Conservation (phyloP, 2,888 invertebrate species). For the Ormyrus pomaceus region DNA sequence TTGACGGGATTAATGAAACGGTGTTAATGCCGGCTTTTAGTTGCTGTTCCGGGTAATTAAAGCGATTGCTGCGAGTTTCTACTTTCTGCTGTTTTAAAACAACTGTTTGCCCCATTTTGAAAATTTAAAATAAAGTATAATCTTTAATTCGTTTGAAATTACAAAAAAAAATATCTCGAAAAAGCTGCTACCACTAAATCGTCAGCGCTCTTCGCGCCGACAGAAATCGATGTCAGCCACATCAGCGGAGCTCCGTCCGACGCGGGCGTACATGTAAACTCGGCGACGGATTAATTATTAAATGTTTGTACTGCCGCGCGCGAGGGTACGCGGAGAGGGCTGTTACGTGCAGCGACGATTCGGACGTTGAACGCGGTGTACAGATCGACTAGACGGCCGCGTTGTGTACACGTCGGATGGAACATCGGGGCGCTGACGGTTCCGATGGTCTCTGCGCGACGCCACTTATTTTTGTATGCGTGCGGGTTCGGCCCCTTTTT, state of each 20-base stretch:
- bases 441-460: too few relatives aligned
- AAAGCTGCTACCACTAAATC: neutral
- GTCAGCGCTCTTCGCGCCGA: too few relatives aligned
- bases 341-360: neutral
- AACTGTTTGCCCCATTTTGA: neutral
- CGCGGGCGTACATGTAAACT: neutral
- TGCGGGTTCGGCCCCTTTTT: too few relatives aligned
- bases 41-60: too few relatives aligned
- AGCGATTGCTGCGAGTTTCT: neutral
- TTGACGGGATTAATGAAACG: too few relatives aligned
- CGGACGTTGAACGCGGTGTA: too few relatives aligned
- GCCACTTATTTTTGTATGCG: too few relatives aligned
- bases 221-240: conserved; percentile 2
- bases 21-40: too few relatives aligned
- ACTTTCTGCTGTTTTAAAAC: neutral
- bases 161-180: neutral
- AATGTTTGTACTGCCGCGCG: conserved; percentile 8
- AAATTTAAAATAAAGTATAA: too few relatives aligned
- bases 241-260: neutral
- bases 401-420: too few relatives aligned
- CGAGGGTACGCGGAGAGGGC: neutral
- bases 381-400: too few relatives aligned
- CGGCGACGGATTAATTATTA: conserved; percentile 38
- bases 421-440: too few relatives aligned
- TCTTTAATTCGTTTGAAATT: neutral